Evolutionary conservation across 2,888 invertebrate genomes (phyloP), one percentile per base, ranked within the genome.

Genomic region (Orchesella flavescens): DNA sequence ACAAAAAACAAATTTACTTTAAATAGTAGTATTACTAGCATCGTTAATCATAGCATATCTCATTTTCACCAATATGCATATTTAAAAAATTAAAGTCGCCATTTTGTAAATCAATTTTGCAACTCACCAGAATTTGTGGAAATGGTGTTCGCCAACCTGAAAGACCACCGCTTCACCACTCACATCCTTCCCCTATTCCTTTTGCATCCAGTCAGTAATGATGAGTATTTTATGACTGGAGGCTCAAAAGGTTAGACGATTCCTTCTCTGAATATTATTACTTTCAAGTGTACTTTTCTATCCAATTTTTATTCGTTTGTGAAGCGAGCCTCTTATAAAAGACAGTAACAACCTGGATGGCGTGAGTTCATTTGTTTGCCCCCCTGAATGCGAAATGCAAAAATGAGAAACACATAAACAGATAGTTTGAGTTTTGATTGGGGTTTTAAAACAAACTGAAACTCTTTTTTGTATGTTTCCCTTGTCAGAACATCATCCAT

Each of bases 231-330:
- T 81, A 81, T 74, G 74, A 68, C 59, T 53, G 13, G 65, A 46
- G 68, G 80, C 68, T 74, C 74, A 81, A 74, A 34, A 81, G 80
- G 80, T 81, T 81, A 78, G 63, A 63, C 63, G 71, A 78, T 78
- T 78, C 63, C 78, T 61, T 71, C 61, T 49, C 49, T 49, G 49
- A 12, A 49, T 49, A 49, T 49, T 49, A 49, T 49, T 10, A 49
- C 10, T 1, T 10, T 49, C n/a, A 12, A 34, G 2, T 12, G 12
- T 49, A 15, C 49, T n/a, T 49, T 76, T 66, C 17, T 68, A 66
- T 68, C 57, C 49, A 34, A 1, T 69, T 73, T 53, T 68, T n/a
- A n/a, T 43, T 44, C 21, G 19, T 21, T 49, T 17, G 23, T 13
- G 21, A 61, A 17, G 23, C 17, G 23, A 61, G 23, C 34, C 34